These are phyloP conservation scores for Rhagonycha fulva DNA, from an alignment of 2,888 invertebrate genomes.

Conservation along the genomic window DNA sequence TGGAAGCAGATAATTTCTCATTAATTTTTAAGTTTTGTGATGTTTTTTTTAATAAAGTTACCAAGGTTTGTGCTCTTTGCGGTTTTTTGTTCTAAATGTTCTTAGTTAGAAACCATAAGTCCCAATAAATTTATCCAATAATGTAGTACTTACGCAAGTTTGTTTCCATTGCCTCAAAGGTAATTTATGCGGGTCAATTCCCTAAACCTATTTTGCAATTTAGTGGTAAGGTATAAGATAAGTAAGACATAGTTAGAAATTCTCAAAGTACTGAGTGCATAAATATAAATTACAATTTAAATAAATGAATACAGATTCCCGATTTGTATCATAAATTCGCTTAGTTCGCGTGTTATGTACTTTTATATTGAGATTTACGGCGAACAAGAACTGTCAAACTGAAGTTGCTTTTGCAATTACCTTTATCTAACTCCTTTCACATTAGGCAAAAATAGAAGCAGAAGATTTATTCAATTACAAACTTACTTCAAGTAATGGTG, in stretches of 20 bases:
- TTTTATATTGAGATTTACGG: constrained; percentile 17
- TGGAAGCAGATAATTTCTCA: background rate
- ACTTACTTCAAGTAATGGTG: background rate
- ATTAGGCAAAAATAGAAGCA: background rate
- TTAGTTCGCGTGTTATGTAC: constrained; percentile 18
- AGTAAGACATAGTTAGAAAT: constrained; percentile 13
- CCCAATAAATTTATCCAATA: background rate
- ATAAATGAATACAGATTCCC: constrained; percentile 39
- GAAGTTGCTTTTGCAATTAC: constrained; percentile 22
- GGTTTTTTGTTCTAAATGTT: too few species aligned
- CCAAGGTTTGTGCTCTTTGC: too few species aligned
- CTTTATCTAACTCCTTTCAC: constrained; percentile 7
- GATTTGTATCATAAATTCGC: constrained; percentile 39
- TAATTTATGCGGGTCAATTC: constrained; percentile 17
- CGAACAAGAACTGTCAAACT: constrained; percentile 16
- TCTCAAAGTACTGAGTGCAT: constrained; percentile 30
- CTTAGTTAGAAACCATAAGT: background rate
- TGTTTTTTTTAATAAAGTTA: background rate
- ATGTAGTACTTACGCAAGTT: background rate
- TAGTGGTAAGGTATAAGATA: constrained; percentile 8
- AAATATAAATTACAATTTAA: constrained; percentile 38
- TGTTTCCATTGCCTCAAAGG: constrained; percentile 7
- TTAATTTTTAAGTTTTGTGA: background rate
- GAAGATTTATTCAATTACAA: constrained; percentile 1
- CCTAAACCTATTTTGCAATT: constrained; percentile 6